phyloP scores from a whole-genome alignment of 1,140 invertebrate genomes.

The Hirudo medicinalis region DNA sequence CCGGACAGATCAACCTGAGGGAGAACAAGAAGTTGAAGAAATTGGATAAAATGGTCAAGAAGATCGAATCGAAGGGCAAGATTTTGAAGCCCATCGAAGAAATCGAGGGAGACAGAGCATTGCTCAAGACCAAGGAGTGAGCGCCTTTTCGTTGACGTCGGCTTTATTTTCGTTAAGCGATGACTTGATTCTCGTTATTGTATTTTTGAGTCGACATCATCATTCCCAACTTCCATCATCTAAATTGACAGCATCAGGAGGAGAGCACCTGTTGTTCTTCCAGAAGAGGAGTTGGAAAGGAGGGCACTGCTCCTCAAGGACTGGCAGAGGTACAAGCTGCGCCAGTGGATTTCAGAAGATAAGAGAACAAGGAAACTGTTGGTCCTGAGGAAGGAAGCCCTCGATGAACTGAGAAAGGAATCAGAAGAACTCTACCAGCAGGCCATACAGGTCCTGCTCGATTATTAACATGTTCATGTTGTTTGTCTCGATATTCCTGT shows the following conservation, averaged over 20 bases:
- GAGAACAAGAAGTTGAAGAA: constrained; percentile 26
- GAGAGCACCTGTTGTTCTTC: constrained; percentile 41
- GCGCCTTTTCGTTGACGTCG: neutral
- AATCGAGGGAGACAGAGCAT: constrained; percentile 24
- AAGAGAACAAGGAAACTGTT: constrained; percentile 54
- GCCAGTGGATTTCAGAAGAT: constrained; percentile 51
- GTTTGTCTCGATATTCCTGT: too few species aligned
- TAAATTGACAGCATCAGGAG: constrained; percentile 42
- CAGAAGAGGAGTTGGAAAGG: constrained; percentile 44
- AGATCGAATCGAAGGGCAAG: constrained; percentile 24
- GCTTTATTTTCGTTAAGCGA: neutral
- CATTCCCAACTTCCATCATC: neutral
- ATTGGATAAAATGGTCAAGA: constrained; percentile 26
- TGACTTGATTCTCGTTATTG: too few species aligned
- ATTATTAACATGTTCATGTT: neutral
- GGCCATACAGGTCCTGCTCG: constrained; percentile 54
- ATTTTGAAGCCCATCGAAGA: constrained; percentile 29
- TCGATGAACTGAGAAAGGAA: constrained; percentile 58
- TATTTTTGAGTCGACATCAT: neutral
- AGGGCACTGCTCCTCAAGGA: constrained; percentile 52
- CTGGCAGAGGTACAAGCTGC: constrained; percentile 56
- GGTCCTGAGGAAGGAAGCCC: constrained; percentile 57
- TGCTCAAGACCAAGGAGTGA: constrained; percentile 20
- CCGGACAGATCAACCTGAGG: constrained; percentile 14
- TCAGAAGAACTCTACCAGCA: constrained; percentile 68